These are phyloP conservation scores for Limonius californicus DNA, from an alignment of 1,140 invertebrate genomes.

Conservation along the genomic window DNA sequence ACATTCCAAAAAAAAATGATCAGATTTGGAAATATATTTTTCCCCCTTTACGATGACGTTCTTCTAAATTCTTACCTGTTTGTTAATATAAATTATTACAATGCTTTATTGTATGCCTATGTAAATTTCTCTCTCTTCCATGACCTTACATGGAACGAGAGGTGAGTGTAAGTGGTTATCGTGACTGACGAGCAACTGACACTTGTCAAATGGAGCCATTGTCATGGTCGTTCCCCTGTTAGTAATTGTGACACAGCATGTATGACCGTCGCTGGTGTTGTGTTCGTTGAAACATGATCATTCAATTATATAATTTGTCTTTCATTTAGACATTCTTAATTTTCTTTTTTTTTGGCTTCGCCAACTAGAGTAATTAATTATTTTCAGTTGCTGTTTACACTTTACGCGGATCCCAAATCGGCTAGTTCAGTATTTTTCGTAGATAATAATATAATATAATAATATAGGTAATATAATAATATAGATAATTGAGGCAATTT, in stretches of 20 bases:
- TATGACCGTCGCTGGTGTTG: background rate
- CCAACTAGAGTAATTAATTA: no score
- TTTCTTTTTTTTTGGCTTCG: no score
- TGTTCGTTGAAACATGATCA: conserved; percentile 5
- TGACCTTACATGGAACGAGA: background rate
- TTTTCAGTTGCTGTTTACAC: no score
- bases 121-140: background rate
- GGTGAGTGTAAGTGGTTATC: conserved; percentile 23
- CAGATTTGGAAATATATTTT: background rate
- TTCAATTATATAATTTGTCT: conserved; percentile 8
- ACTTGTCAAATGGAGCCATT: conserved; percentile 13
- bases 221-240: conserved; percentile 6
- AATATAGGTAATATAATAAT: no score
- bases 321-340: no score
- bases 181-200: conserved; percentile 24
- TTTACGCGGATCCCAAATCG: no score
- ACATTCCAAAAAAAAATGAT: background rate
- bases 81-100: no score
- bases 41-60: no score
- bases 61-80: no score
- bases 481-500: no score
- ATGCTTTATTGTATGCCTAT: background rate
- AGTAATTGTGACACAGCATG: conserved; percentile 8
- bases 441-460: no score
- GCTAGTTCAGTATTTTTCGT: no score